Evolutionary conservation across 2,797 vertebrate species (phyloP), one percentile per base, ranked within the genome.

Genomic region (Pelodytes ibericus): DNA sequence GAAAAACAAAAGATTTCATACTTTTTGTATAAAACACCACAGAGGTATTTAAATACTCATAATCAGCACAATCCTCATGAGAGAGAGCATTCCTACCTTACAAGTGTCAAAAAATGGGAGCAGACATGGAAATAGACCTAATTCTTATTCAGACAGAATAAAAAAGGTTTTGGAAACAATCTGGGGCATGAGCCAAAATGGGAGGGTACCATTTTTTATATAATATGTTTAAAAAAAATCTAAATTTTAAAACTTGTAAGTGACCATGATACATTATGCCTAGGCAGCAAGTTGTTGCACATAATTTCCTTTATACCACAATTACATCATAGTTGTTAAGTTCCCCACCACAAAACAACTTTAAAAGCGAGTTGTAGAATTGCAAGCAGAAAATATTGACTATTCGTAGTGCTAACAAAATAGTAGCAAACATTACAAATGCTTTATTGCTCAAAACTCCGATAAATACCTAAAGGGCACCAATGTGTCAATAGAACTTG

Each of bases 21-120:
- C 15, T 53, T 53, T 84, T 82, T 81, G 81, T 88, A 89, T 83
- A 91, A 91, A 92, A 87, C 82, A 84, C 31, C 7, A 16, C 11
- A 60, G 26, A 47, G 16, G 29, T 24, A 44, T 26, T 47, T 22
- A 58, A 33, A 47, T 41, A 26, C 44, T 58, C 63, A n/a, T 59
- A 36, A 59, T 30, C 27, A 20, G 4, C 6, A 53, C 20, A 8
- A 7, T 8, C 7, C 7, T 13, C 36, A 39, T 8, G 36, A 39
- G 36, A 18, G 10, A 6, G 10, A 18, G 57, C 60, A 63, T n/a
- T 20, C 15, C 29, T 31, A 6, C 29, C 57, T 59, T 15, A 15
- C 1, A 24, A 24, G 49, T 4, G 11, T 2, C n/a, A 53, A 20
- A 53, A 16, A 53, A 53, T 53, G 4, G 18, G 1, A 13, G 41